Evolutionary conservation across 2,113 vertebrate genomes (phyloP).

Genomic region (Heterotilapia buettikoferi): DNA sequence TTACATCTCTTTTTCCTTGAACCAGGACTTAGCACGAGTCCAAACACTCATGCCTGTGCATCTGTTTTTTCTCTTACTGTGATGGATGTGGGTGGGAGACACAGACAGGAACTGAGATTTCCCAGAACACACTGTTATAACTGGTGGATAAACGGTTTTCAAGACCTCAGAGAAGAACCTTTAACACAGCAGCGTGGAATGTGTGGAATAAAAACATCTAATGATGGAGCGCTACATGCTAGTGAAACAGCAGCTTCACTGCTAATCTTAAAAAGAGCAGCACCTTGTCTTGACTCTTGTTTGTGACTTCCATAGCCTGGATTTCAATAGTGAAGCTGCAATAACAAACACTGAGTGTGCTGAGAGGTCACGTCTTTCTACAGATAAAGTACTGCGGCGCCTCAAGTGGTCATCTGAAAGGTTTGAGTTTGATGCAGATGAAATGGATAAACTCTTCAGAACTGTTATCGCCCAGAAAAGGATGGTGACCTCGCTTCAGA

Average conservation of each 20-base stretch:
- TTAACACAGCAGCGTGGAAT: background rate
- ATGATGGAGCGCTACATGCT: background rate
- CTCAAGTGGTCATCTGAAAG: background rate
- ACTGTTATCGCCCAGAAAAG: background rate
- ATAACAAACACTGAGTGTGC: background rate
- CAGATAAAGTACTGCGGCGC: background rate
- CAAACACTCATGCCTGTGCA: slow-evolving; percentile 15
- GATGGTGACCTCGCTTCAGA: background rate
- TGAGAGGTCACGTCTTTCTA: background rate
- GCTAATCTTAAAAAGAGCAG: background rate
- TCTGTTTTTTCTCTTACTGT: slow-evolving; percentile 71
- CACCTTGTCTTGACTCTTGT: background rate
- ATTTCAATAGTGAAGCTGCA: background rate
- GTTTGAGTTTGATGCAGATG: background rate
- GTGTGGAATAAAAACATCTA: background rate
- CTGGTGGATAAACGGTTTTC: slow-evolving; percentile 58
- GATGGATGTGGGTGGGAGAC: slow-evolving; percentile 70
- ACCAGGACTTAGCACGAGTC: slow-evolving; percentile 4
- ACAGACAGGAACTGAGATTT: slow-evolving; percentile 67
- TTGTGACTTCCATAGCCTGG: accelerated
- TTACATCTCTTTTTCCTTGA: slow-evolving; percentile 18
- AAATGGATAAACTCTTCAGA: background rate
- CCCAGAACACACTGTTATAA: slow-evolving; percentile 54
- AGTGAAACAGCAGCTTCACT: background rate
- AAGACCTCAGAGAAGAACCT: slow-evolving; percentile 46